A percentile compares a stretch with the other conserved stretches of the same genome.
Evolutionary conservation across 2,797 vertebrate species (phyloP).

Genomic region (Sebastes diploproa): DNA sequence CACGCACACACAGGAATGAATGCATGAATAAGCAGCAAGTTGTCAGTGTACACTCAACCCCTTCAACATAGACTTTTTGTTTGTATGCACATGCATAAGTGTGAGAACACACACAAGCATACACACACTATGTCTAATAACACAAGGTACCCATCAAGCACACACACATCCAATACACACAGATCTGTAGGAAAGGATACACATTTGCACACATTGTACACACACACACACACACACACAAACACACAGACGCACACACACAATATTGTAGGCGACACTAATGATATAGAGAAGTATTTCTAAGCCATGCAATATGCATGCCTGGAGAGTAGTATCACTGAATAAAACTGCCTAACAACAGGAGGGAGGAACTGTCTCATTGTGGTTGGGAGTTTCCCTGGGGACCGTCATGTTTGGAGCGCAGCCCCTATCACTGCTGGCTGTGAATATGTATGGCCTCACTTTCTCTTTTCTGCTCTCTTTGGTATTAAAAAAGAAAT

Average conservation of each 20-base stretch:
- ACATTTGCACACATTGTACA: background rate
- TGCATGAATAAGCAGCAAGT: background rate
- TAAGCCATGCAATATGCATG: slow-evolving; percentile 58
- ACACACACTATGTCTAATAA: background rate
- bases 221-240: background rate
- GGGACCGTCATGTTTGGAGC: slow-evolving; percentile 23
- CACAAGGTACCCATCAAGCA: background rate
- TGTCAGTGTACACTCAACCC: background rate
- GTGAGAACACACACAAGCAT: background rate
- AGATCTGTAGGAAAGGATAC: background rate
- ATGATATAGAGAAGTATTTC: slow-evolving; percentile 64
- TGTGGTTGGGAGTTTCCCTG: slow-evolving; percentile 8
- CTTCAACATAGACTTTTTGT: too few species aligned
- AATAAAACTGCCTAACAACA: slow-evolving; percentile 44
- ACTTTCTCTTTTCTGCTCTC: background rate
- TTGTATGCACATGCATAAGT: background rate
- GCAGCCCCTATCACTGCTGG: slow-evolving; percentile 3
- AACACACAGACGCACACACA: background rate
- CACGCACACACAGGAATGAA: background rate
- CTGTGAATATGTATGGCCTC: slow-evolving; percentile 30
- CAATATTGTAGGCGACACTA: slow-evolving; percentile 33
- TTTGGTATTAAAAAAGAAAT: background rate
- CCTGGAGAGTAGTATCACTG: slow-evolving; percentile 9
- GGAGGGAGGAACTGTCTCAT: slow-evolving; percentile 37
- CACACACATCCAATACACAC: background rate